These are phyloP conservation scores for Chiloscyllium punctatum DNA, from an alignment of 2,797 vertebrate species.

Conservation along the genomic window DNA sequence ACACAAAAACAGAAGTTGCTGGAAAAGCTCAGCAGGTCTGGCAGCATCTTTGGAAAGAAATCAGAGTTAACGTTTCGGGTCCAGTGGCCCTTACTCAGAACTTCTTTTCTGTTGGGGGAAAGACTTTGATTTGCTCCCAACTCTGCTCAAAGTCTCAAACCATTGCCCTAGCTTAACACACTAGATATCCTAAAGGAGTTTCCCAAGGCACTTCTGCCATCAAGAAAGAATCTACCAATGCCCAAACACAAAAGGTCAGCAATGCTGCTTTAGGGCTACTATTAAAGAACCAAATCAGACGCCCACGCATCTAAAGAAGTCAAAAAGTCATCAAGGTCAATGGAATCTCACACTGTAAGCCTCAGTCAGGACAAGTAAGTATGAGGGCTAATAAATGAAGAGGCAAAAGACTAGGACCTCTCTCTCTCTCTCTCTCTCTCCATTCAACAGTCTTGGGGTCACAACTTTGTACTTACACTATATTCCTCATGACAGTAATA, in stretches of 20 bases:
- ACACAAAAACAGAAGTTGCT: too few relatives aligned
- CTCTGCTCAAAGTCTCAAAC: neutral
- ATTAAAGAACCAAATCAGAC: neutral
- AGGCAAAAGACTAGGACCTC: neutral
- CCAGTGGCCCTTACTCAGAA: too few relatives aligned
- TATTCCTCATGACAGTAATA: neutral
- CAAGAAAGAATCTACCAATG: neutral
- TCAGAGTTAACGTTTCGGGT: too few relatives aligned
- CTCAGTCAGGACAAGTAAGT: neutral
- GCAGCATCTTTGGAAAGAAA: too few relatives aligned
- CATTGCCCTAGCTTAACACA: neutral
- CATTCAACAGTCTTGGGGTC: neutral
- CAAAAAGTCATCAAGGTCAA: neutral
- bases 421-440: neutral
- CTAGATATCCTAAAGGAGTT: neutral
- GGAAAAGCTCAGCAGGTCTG: too few relatives aligned
- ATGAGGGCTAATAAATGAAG: neutral
- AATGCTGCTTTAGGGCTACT: neutral
- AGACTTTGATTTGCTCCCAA: neutral
- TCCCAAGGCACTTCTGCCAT: neutral
- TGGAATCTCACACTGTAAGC: neutral
- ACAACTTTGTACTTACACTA: neutral
- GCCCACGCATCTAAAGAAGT: neutral
- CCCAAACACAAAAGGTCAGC: neutral
- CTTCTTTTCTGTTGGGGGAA: too few relatives aligned